phyloP scores from a whole-genome alignment of 1,140 invertebrate species.

The Aphidius gifuensis region DNA sequence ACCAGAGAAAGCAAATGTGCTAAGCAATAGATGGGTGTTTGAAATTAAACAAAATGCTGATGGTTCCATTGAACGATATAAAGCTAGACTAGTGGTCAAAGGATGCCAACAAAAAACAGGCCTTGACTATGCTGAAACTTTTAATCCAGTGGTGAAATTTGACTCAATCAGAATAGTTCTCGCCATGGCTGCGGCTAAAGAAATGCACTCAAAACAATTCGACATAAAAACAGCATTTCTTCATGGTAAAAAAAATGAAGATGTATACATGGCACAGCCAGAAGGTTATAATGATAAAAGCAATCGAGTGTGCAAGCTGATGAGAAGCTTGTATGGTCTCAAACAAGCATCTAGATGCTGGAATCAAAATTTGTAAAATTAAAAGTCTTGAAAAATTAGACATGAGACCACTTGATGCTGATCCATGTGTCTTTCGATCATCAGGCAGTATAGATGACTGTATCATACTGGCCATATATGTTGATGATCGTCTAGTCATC shows the following conservation, averaged over 20 bases:
- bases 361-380: constrained; percentile 13
- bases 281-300: constrained; percentile 12
- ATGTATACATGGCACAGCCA: constrained; percentile 32
- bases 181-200: constrained; percentile 28
- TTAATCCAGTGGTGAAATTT: constrained; percentile 29
- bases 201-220: constrained; percentile 34
- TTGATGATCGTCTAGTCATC: too few species aligned
- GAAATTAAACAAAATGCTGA: constrained; percentile 33
- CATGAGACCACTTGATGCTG: too few species aligned
- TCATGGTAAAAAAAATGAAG: constrained; percentile 30
- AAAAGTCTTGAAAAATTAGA: too few species aligned
- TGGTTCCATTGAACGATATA: constrained; percentile 23
- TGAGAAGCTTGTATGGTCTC: constrained; percentile 16
- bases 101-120: constrained; percentile 35
- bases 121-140: constrained; percentile 31
- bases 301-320: constrained; percentile 10
- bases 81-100: constrained; percentile 36
- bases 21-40: constrained; percentile 47
- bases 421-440: too few species aligned
- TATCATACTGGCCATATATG: too few species aligned
- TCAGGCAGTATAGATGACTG: too few species aligned
- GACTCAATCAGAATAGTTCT: constrained; percentile 32
- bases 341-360: constrained; percentile 3
- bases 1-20: constrained; percentile 32
- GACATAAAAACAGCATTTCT: constrained; percentile 39